These are phyloP conservation scores for Alces alces DNA, from an alignment of 2,113 vertebrate species.

Conservation along the genomic window DNA sequence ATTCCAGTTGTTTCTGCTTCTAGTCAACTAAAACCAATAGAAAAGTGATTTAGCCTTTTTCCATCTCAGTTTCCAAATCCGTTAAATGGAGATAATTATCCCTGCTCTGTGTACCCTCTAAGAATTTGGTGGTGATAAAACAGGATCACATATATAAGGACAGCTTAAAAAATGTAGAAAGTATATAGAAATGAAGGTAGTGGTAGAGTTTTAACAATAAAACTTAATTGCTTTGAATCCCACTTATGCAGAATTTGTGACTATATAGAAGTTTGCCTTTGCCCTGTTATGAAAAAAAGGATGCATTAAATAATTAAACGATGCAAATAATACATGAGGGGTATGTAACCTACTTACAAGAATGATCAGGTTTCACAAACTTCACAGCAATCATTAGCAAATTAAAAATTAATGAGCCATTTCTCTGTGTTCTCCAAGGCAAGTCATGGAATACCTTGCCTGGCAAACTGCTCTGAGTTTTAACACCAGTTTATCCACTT, in stretches of 20 bases:
- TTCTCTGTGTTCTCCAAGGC: not conserved
- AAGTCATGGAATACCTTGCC: not conserved
- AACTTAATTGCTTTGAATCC: not conserved
- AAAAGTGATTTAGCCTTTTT: not conserved
- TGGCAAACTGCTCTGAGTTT: not conserved
- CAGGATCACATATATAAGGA: not conserved
- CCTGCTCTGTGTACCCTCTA: not conserved
- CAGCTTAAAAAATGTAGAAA: not conserved
- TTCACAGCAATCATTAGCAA: not conserved
- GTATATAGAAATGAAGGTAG: not conserved
- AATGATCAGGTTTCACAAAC: conserved; percentile 25
- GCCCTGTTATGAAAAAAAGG: not conserved
- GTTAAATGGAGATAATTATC: not conserved
- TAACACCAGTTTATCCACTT: not conserved
- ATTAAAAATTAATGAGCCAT: conserved; percentile 50
- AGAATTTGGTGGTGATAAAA: not conserved
- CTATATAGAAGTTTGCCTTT: not conserved
- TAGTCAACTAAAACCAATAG: not conserved
- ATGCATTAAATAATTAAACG: conserved; percentile 60
- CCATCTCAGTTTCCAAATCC: not conserved
- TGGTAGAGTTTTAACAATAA: not conserved
- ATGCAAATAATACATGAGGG: conserved; percentile 44
- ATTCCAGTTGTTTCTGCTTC: not conserved
- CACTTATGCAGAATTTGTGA: not conserved
- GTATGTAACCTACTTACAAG: conserved; percentile 48